Base-by-base conservation (phyloP, 2,113 vertebrate genomes). In the Malurus melanocephalus region DNA sequence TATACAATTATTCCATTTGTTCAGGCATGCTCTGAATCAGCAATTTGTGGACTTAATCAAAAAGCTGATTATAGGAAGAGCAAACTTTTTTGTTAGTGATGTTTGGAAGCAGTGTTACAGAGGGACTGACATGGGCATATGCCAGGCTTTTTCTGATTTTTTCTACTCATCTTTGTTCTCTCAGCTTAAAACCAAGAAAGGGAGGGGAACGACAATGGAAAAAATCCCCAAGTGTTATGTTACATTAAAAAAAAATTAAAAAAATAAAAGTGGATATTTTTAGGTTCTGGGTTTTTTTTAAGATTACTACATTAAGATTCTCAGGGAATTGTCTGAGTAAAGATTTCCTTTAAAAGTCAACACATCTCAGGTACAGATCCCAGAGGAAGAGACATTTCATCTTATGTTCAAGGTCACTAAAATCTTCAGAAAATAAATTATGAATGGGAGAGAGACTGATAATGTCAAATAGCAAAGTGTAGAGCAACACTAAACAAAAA, bases 331-430 rank as follows among this genome's bases (percentile, higher is more conserved):
- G 48, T 82, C 71, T 81, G 59, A 68, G 80, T 57, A 85, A 93
- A 89, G 79, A 90, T 76, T 95, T 67, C 64, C 82, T 94, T 93
- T 87, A 83, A 92, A 77, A 95, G 61, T 74, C 74, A 96, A 43
- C 62, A 81, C 27, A 62, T 89, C 67, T 93, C 85, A 87, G n/a
- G 18, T 78, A 85, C 43, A 91, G 66, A 83, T 94, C 85, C 53
- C 86, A 87, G 32, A 68, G 82, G 46, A 95, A 91, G 68, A 11
- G 26, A 79, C 59, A 74, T 81, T 95, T 93, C 52, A 76, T 89
- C 79, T 92, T 68, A 87, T 66, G 48, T 89, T 95, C 91, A 95
- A 95, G 92, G 91, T 96, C 85, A 95, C 72, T 55, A 85, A 94
- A 93, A 94, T 46, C 38, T 42, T 93, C 87, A 72, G 73, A 94